phyloP scores from a whole-genome alignment of 2,888 invertebrate genomes.

The Prosapia bicincta region DNA sequence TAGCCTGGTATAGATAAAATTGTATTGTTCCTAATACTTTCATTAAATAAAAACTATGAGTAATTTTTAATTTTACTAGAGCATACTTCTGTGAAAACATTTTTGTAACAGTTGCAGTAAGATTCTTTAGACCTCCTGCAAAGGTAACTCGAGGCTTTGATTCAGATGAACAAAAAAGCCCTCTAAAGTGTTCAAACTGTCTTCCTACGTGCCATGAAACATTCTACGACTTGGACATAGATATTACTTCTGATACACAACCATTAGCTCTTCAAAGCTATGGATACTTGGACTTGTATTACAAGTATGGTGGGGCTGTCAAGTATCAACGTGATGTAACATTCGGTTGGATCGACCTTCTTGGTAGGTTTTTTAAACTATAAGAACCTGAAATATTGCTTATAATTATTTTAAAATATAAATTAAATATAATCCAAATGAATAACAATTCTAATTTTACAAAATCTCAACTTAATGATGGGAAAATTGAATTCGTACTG shows the following conservation, averaged over 20 bases:
- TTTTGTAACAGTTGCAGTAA: constrained; percentile 37
- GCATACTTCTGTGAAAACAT: no score
- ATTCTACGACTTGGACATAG: constrained; percentile 38
- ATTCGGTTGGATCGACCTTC: constrained; percentile 39
- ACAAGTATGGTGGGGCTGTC: constrained; percentile 39
- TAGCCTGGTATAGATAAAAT: no score
- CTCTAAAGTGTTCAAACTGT: constrained; percentile 39
- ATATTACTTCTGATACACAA: constrained; percentile 35
- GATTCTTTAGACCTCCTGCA: constrained; percentile 39
- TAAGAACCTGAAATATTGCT: no score
- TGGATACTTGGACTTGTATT: constrained; percentile 39
- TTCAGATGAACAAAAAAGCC: constrained; percentile 25
- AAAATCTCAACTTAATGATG: no score
- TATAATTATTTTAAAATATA: no score
- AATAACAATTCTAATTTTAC: no score
- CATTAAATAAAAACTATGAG: no score
- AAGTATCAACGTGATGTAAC: constrained; percentile 39
- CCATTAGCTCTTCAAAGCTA: constrained; percentile 29
- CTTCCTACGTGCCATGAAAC: constrained; percentile 41
- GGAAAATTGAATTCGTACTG: no score
- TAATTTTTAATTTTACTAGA: no score
- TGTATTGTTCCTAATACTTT: no score
- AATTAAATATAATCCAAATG: no score
- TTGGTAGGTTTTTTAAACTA: constrained; percentile 38
- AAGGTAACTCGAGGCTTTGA: constrained; percentile 35